A percentile compares a stretch with the other conserved stretches of the same genome.
phyloP scores from a whole-genome alignment of 2,113 vertebrate genomes.

The Neomonachus schauinslandi region DNA sequence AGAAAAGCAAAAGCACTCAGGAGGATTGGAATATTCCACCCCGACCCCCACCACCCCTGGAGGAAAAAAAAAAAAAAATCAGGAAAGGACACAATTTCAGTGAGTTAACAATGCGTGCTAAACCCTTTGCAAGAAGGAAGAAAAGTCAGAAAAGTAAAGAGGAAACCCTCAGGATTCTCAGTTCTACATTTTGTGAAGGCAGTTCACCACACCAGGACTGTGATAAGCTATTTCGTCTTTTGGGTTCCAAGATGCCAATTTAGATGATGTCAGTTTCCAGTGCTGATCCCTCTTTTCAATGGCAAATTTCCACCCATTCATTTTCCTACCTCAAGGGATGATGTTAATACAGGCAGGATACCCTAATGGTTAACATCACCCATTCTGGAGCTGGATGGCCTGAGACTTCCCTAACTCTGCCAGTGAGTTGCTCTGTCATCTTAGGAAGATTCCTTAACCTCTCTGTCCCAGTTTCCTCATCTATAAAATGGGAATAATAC shows the following conservation, averaged over 20 bases:
- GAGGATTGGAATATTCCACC: neutral
- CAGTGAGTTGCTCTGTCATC: neutral
- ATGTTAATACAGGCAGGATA: neutral
- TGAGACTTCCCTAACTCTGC: neutral
- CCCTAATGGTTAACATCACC: neutral
- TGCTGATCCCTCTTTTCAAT: neutral
- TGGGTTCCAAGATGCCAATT: neutral
- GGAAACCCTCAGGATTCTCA: neutral
- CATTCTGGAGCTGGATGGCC: neutral
- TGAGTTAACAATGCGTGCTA: neutral
- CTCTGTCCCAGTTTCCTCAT: neutral
- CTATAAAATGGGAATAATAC: neutral
- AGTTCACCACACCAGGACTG: neutral
- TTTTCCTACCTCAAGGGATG: neutral
- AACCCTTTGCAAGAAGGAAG: neutral
- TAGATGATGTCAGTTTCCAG: neutral
- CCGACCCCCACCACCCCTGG: accelerated
- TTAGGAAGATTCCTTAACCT: neutral
- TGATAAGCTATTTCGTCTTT: neutral
- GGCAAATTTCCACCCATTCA: neutral
- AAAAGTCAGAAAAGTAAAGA: neutral
- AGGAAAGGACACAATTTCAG: neutral
- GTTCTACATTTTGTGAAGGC: neutral
- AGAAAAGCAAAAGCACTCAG: neutral
- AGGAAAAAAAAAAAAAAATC: neutral